Evolutionary conservation across 2,888 invertebrate genomes (phyloP).

Genomic region (Drosophila stalkeri): DNA sequence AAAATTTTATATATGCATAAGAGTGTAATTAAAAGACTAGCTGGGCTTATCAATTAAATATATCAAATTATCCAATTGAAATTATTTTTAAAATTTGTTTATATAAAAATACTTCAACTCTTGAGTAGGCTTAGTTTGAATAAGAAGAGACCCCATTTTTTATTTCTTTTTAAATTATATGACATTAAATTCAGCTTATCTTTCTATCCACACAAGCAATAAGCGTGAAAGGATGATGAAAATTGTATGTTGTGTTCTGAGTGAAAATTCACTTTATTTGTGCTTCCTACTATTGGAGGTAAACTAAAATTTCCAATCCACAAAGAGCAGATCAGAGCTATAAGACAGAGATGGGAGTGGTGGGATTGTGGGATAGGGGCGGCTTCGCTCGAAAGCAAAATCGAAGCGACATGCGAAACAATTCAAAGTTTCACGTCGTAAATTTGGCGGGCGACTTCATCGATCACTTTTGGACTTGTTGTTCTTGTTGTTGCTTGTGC

Average conservation of each 20-base stretch:
- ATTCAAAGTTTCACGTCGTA: slow-evolving; percentile 85
- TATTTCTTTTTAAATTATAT: too few species aligned
- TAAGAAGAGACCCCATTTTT: too few species aligned
- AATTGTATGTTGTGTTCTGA: neutral
- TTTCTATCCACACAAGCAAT: neutral
- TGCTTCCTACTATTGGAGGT: slow-evolving; percentile 8
- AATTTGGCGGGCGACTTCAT: slow-evolving; percentile 84
- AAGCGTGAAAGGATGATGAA: slow-evolving; percentile 1
- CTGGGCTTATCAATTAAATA: too few species aligned
- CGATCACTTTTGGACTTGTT: slow-evolving; percentile 81
- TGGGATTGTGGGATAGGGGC: slow-evolving; percentile 11
- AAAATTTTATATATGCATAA: too few species aligned
- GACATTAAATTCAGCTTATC: neutral
- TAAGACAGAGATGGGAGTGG: neutral
- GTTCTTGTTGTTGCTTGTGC: slow-evolving; percentile 32
- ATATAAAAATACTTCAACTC: too few species aligned
- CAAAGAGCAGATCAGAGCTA: slow-evolving; percentile 3
- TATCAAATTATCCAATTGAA: too few species aligned
- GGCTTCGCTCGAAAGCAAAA: slow-evolving; percentile 62
- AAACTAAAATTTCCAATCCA: neutral
- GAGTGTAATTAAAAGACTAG: too few species aligned
- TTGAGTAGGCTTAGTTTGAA: too few species aligned
- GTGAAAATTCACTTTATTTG: slow-evolving; percentile 3
- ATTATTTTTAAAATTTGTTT: too few species aligned
- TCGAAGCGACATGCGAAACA: slow-evolving; percentile 81